phyloP scores from a whole-genome alignment of 2,113 vertebrate species.

The Catharus fuscescens region DNA sequence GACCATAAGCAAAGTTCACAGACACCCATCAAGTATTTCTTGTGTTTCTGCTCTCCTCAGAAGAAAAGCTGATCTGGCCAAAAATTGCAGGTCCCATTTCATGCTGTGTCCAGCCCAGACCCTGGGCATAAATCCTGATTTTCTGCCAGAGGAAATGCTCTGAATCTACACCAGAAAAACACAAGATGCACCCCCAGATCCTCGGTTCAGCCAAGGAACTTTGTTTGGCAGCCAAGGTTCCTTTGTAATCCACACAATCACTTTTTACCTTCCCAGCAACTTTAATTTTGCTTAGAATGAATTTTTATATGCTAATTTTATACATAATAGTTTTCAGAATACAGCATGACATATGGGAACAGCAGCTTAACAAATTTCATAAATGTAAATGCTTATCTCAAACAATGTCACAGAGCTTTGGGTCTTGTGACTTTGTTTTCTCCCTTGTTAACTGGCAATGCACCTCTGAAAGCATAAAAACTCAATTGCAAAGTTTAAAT shows the following conservation, averaged over 20 bases:
- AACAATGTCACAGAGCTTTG: neutral
- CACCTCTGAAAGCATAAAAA: neutral
- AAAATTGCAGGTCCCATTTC: neutral
- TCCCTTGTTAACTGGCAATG: neutral
- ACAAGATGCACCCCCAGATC: fast-evolving
- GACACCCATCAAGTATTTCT: neutral
- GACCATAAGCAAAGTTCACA: neutral
- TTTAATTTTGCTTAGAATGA: neutral
- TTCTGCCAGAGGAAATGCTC: neutral
- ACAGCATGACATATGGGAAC: neutral
- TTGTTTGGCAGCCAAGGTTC: neutral
- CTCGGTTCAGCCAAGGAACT: neutral
- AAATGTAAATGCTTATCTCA: neutral
- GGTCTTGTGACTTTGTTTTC: neutral
- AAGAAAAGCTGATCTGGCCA: neutral
- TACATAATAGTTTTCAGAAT: neutral
- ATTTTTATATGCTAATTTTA: neutral
- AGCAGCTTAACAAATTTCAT: neutral
- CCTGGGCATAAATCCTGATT: fast-evolving
- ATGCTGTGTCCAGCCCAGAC: neutral
- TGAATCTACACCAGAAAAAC: fast-evolving
- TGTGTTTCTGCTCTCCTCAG: neutral
- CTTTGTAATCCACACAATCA: neutral
- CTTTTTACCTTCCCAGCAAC: neutral
- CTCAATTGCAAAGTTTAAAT: neutral